Percentiles rank a stretch among this genome's conserved stretches.
Conservation (phyloP, 2,113 vertebrate genomes). For the Pygoscelis adeliae region DNA sequence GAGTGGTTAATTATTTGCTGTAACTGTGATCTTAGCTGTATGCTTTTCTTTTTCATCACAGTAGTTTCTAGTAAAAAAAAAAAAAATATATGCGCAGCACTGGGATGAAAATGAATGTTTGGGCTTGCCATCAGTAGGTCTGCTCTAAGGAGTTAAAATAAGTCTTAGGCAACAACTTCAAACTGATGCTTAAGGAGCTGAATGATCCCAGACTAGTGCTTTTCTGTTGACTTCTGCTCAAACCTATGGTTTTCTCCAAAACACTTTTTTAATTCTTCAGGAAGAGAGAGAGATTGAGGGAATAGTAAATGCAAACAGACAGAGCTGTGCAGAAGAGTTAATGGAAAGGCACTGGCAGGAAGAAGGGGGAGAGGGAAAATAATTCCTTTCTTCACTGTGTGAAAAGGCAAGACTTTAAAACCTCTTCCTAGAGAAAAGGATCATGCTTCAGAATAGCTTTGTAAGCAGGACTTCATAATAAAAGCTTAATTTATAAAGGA, state of each 20-base stretch:
- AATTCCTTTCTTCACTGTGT: neutral
- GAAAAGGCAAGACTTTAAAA: neutral
- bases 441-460: neutral
- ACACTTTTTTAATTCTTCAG: neutral
- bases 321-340: neutral
- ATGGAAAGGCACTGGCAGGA: neutral
- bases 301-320: neutral
- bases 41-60: neutral
- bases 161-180: neutral
- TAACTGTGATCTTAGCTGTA: neutral
- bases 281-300: neutral
- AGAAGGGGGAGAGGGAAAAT: neutral
- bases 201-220: neutral
- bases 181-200: neutral
- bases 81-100: neutral
- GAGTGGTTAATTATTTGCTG: neutral
- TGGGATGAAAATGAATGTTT: neutral
- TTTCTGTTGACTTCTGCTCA: neutral
- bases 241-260: neutral
- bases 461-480: neutral
- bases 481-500: neutral
- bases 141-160: neutral
- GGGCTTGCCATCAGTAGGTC: neutral
- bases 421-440: neutral
- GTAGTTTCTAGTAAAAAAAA: neutral